Conservation (phyloP, 2,797 vertebrate genomes). For the Euthynnus affinis region DNA sequence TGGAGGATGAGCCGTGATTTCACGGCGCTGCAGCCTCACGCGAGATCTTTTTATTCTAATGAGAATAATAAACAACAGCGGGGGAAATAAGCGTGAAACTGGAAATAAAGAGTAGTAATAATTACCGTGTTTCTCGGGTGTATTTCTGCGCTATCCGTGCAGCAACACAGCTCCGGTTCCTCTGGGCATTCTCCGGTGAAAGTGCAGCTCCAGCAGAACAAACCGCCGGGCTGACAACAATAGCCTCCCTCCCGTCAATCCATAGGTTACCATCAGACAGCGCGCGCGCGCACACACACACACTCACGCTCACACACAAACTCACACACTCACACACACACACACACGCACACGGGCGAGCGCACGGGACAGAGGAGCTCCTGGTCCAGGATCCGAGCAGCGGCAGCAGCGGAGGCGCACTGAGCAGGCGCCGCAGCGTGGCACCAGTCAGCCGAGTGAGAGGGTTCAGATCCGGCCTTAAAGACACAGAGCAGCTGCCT, state of each 20-base stretch:
- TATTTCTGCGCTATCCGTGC: constrained; percentile 63
- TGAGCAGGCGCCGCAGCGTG: constrained; percentile 73
- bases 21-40: constrained; percentile 10
- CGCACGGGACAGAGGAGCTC: constrained; percentile 24
- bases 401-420: constrained; percentile 32
- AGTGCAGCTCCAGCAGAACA: constrained; percentile 49
- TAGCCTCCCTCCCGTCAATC: constrained; percentile 55
- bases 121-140: constrained; percentile 67
- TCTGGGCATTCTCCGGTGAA: constrained; percentile 68
- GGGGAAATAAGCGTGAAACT: not conserved
- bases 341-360: not conserved
- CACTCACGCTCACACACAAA: too few species aligned
- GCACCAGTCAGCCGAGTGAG: constrained; percentile 45
- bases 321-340: not conserved
- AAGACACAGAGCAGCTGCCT: constrained; percentile 53
- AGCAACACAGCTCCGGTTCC: constrained; percentile 50
- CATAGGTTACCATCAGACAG: constrained; percentile 38
- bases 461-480: constrained; percentile 47
- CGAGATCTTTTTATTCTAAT: constrained; percentile 32
- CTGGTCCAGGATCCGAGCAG: constrained; percentile 41
- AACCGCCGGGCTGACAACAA: constrained; percentile 69
- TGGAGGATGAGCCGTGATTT: not conserved
- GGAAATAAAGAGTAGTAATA: rapidly evolving
- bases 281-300: not conserved
- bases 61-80: constrained; percentile 27